A percentile compares a stretch with the other conserved stretches of the same genome.
Conservation (phyloP, 2,888 invertebrate species). For the Pammene fasciana region DNA sequence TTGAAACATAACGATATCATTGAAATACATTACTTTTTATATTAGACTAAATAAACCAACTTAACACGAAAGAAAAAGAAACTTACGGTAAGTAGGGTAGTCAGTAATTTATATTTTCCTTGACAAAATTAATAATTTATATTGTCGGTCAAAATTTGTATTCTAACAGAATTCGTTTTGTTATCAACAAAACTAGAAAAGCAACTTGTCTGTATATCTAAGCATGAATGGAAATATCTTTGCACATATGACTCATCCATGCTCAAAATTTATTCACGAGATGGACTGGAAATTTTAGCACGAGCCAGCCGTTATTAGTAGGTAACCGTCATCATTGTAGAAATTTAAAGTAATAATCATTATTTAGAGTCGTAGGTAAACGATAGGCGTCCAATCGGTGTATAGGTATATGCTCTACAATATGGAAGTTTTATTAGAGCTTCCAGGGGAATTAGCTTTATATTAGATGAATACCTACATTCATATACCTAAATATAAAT, state of each 20-base stretch:
- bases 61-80: too few relatives aligned
- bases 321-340: slow-evolving; percentile 2
- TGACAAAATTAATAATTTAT: too few relatives aligned
- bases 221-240: slow-evolving; percentile 40
- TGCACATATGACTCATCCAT: slow-evolving; percentile 35
- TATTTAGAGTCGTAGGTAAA: background rate
- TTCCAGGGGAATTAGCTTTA: too few relatives aligned
- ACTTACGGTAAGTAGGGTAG: too few relatives aligned
- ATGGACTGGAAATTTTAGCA: slow-evolving; percentile 37
- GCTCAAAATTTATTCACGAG: slow-evolving; percentile 36
- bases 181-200: slow-evolving; percentile 31
- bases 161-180: background rate
- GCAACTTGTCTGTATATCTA: slow-evolving; percentile 24
- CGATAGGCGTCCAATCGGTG: too few relatives aligned
- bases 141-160: too few relatives aligned
- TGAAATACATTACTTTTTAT: background rate
- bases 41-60: background rate
- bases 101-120: too few relatives aligned
- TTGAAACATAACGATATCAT: background rate
- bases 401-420: too few relatives aligned
- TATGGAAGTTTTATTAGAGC: too few relatives aligned
- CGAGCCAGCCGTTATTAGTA: slow-evolving; percentile 28
- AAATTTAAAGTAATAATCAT: slow-evolving; percentile 5
- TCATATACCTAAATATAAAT: background rate
- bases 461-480: background rate